Base-by-base conservation (phyloP, 2,797 vertebrate genomes). In the Sebastes dallii region DNA sequence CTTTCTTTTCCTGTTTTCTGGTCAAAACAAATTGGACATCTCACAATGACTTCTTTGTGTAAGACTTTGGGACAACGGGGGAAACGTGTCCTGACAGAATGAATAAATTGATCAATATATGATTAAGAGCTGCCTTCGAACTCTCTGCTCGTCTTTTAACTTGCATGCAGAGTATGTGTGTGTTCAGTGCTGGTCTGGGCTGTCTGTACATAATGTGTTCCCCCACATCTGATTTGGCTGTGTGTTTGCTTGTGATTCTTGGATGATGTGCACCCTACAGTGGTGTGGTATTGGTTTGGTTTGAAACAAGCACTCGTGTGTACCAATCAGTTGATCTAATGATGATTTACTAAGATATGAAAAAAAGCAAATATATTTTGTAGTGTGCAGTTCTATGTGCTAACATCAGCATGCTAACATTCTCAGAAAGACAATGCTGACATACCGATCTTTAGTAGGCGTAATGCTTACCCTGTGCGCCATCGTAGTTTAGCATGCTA, bases 81-180 rank as follows among this genome's bases (percentile, higher is more conserved):
- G 82, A 87, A 83, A 80, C 61, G 46, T 87, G 93, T 94, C 91
- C 94, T 86, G 90, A 94, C 90, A 92, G 93, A 95, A 94, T 94
- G 90, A 96, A 96, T 96, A 96, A 96, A 96, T 88, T 88, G 94
- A 95, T 95, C 93, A 92, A 90, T 93, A 94, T 88, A 92, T 89
- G 90, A 93, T 89, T 90, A 89, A 90, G 76, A 86, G 82, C 90
- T 77, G 84, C 54, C 83, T 92, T 84, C 68, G 18, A 85, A 58
- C 72, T 89, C 72, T 92, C 88, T 91, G 86, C 84, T 90, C 24
- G 2, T 86, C 75, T 75, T 75, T 90, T 34, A 13, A 20, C 46
- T 6, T 52, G 13, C 36, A 10, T 58, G 25, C 32, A 6, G 7
- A 50, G 55, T n/a, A 1, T 13, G 42, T 42, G 25, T 72, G 20